A percentile compares a stretch with the other conserved stretches of the same genome.
These are phyloP conservation scores for Atopsyche davidsoni DNA, from an alignment of 1,140 invertebrate genomes.

Conservation along the genomic window DNA sequence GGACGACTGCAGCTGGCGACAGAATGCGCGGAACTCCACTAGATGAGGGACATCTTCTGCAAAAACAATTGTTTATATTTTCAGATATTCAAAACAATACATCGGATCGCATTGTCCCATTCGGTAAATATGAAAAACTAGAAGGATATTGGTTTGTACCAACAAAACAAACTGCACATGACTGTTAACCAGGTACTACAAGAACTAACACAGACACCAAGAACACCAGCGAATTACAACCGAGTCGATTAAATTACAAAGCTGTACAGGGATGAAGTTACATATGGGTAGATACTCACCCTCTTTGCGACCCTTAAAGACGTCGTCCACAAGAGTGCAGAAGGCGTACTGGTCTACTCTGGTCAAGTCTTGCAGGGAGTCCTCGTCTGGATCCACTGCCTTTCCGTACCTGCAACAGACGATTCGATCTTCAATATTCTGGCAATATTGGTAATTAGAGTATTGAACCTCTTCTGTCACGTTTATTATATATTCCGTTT, in stretches of 20 bases:
- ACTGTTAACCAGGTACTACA: too few relatives aligned
- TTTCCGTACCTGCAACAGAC: conserved; percentile 54
- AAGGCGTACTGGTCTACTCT: conserved; percentile 75
- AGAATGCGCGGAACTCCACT: conserved; percentile 61
- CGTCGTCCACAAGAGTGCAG: conserved; percentile 68
- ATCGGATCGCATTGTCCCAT: not conserved
- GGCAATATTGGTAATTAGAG: not conserved
- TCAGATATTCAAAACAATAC: conserved; percentile 13
- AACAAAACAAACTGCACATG: too few relatives aligned
- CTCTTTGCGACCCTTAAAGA: conserved; percentile 57
- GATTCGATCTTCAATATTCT: not conserved
- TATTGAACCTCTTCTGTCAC: too few relatives aligned
- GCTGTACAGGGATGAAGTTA: conserved; percentile 5
- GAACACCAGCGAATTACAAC: too few relatives aligned
- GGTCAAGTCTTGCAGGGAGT: conserved; percentile 44
- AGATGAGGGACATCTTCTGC: conserved; percentile 61
- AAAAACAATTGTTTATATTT: conserved; percentile 33
- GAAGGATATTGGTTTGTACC: too few relatives aligned
- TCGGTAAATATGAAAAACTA: too few relatives aligned
- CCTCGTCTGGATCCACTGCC: conserved; percentile 65
- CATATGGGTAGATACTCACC: conserved; percentile 38
- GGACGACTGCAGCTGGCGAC: conserved; percentile 57
- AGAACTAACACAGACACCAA: too few relatives aligned
- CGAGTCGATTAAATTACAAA: not conserved
- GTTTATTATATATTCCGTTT: too few relatives aligned